Conservation (phyloP, 2,113 vertebrate genomes). For the Spheniscus mendiculus region DNA sequence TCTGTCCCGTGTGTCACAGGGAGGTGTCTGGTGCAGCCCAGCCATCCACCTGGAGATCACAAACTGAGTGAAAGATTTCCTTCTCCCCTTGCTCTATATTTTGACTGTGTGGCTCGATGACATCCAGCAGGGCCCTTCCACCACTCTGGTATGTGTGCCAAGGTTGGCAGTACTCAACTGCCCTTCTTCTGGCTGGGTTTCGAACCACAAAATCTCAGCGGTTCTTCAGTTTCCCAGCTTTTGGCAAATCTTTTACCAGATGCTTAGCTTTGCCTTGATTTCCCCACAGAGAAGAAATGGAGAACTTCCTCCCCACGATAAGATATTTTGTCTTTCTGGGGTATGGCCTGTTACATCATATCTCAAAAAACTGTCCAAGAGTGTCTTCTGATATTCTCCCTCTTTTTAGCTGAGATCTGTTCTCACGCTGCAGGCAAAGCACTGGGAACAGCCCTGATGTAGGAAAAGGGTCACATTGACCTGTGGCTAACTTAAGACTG, state of each 20-base stretch:
- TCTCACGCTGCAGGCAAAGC: neutral
- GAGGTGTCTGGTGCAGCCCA: neutral
- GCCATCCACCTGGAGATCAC: neutral
- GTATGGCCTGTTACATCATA: neutral
- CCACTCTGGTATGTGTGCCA: neutral
- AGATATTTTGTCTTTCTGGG: neutral
- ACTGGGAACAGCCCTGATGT: neutral
- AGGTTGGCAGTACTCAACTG: neutral
- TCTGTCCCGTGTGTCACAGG: fast-evolving
- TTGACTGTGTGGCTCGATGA: neutral
- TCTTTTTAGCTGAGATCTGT: neutral
- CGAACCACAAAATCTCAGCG: neutral
- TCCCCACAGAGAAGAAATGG: neutral
- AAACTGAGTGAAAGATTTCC: neutral
- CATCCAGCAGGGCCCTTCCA: neutral
- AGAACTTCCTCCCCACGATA: neutral
- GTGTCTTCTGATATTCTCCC: neutral
- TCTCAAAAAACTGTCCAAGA: neutral
- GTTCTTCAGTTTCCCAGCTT: neutral
- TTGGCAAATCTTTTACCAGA: neutral
- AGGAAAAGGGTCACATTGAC: neutral
- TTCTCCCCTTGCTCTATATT: neutral
- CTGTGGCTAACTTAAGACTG: neutral
- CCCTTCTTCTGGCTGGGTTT: neutral
- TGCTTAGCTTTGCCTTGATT: neutral